Evolutionary conservation across 2,113 vertebrate genomes (phyloP), one percentile per base, ranked within the genome.

Genomic region (Illadopsis cleaveri): DNA sequence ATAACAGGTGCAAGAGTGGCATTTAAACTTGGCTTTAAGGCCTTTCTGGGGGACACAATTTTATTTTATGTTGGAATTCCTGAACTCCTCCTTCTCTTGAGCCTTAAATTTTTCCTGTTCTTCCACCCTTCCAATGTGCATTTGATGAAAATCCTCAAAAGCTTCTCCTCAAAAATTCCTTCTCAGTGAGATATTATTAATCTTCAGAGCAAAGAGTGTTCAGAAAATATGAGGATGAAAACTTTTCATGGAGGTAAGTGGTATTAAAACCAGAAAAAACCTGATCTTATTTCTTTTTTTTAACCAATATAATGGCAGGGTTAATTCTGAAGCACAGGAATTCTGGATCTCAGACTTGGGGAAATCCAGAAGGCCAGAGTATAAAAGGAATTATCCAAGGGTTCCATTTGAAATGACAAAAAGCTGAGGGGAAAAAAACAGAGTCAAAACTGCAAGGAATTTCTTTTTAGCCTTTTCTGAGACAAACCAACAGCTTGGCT

Each of bases 381-480:
- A 22, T 3, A 68, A 75, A 79, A 47, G 3, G 42, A 88, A 35
- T 6, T 6, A 56, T 31, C 60, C 71, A 62, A 54, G 27, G 11
- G 11, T 15, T 66, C 7, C 6, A 28, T 19, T 10, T 42, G 60
- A 48, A 65, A 89, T 11, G 33, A 68, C 5, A 48, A 45, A 40
- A 65, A 57, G 19, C 15, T 47, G 53, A 87, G 27, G 66, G 86
- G 80, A 70, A 65, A 86, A 94, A 76, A 71, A 86, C 65, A 65
- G 15, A 77, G 24, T 65, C 76, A 86, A 66, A 96, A 81, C 54
- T 94, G 24, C 87, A 97, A 82, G 37, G 47, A 92, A 87, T 21
- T 94, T 91, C 80, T 76, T 73, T 83, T 95, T 57, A 94, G 71
- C 21, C 42, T 42, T 76, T 42, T 68, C 70, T 94, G 90, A 93